Percentiles rank a stretch among this genome's conserved stretches.
Evolutionary conservation across 2,888 invertebrate species (phyloP).

Genomic region (Oasisia sp.): DNA sequence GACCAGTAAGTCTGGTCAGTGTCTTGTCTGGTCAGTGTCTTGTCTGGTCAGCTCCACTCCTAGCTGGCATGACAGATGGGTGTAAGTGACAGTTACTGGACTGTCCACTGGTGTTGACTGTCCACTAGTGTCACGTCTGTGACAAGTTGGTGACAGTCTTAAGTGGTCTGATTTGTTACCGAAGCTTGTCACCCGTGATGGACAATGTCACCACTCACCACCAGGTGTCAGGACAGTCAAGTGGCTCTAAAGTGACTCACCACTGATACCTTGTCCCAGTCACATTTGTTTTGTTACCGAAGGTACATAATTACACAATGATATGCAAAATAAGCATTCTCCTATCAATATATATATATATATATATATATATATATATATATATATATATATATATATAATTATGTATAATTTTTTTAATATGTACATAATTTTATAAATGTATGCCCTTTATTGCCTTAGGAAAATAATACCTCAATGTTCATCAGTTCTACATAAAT

Average conservation of each 20-base stretch:
- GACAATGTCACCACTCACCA: neutral
- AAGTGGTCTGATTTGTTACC: neutral
- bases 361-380: too few species aligned
- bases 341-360: too few species aligned
- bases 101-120: neutral
- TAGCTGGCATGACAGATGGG: neutral
- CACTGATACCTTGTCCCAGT: neutral
- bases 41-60: neutral
- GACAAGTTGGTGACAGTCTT: neutral
- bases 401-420: too few species aligned
- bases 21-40: neutral
- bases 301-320: too few species aligned
- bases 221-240: neutral
- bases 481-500: neutral
- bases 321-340: too few species aligned
- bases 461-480: too few species aligned
- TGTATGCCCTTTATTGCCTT: too few species aligned
- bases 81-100: neutral
- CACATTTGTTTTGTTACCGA: neutral
- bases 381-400: too few species aligned
- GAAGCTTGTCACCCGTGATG: neutral
- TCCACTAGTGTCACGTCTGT: neutral
- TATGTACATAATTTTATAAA: too few species aligned
- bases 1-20: neutral
- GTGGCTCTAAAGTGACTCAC: neutral